phyloP scores from a whole-genome alignment of 2,113 vertebrate species.

The Abramis brama region DNA sequence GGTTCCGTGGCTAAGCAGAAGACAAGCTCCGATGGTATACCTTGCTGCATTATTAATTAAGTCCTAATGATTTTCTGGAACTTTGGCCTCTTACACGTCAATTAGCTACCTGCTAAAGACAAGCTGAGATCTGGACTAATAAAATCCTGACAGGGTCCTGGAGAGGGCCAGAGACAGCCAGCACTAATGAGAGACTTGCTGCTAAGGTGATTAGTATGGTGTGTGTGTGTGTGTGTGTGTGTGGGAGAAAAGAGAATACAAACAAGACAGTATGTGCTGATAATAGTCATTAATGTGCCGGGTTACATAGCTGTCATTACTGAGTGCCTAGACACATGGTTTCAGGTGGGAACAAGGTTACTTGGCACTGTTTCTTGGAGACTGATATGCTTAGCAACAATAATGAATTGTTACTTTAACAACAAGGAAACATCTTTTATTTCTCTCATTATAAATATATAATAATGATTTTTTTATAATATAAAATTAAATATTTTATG shows the following conservation, averaged over 20 bases:
- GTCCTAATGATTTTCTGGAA: conserved; percentile 66
- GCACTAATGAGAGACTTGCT: conserved; percentile 32
- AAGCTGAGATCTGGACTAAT: conserved; percentile 53
- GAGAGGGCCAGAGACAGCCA: conserved; percentile 41
- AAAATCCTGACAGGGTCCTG: conserved; percentile 45
- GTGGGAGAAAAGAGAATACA: conserved; percentile 14
- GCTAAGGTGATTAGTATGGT: conserved; percentile 6
- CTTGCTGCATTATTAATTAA: conserved; percentile 65
- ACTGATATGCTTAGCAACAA: background rate
- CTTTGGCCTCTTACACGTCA: conserved; percentile 58
- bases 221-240: background rate
- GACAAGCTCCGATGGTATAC: conserved; percentile 48
- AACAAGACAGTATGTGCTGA: conserved; percentile 35
- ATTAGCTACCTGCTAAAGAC: conserved; percentile 58
- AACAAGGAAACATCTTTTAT: background rate
- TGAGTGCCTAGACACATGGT: conserved; percentile 5
- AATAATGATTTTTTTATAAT: background rate
- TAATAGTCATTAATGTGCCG: conserved; percentile 43
- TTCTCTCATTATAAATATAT: background rate
- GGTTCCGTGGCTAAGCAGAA: conserved; percentile 45
- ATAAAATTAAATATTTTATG: background rate
- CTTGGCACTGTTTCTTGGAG: background rate
- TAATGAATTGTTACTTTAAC: background rate
- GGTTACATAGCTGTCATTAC: conserved; percentile 38
- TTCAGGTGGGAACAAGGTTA: background rate